Percentiles rank a stretch among this genome's conserved stretches.
Conservation (phyloP, 2,888 invertebrate genomes). For the Eupithecia tripunctaria region DNA sequence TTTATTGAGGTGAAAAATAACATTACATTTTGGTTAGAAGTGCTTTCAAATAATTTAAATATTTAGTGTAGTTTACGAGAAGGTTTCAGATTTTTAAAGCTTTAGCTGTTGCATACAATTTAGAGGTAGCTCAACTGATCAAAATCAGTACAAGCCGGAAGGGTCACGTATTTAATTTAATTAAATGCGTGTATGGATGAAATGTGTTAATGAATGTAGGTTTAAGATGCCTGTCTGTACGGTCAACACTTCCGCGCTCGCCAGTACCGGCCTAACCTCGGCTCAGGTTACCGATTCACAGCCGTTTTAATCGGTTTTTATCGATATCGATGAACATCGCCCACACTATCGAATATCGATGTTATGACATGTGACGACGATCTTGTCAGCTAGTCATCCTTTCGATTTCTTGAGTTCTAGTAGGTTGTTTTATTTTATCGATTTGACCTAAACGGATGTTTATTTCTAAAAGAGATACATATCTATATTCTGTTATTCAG, state of each 20-base stretch:
- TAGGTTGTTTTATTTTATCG: slow-evolving; percentile 1
- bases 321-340: slow-evolving; percentile 10
- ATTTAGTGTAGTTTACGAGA: background rate
- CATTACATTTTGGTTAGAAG: no score
- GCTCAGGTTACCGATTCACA: slow-evolving; percentile 4
- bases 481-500: background rate
- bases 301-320: slow-evolving; percentile 11
- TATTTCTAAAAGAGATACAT: slow-evolving; percentile 4
- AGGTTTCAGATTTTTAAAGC: no score
- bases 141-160: background rate
- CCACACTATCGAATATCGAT: slow-evolving; percentile 5
- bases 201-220: background rate
- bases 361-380: slow-evolving; percentile 10
- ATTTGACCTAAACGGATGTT: background rate
- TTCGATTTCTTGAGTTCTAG: slow-evolving; percentile 11
- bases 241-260: slow-evolving; percentile 17
- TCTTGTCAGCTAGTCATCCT: slow-evolving; percentile 13
- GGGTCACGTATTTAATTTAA: background rate
- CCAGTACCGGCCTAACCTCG: slow-evolving; percentile 52
- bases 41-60: no score
- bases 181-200: background rate
- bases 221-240: background rate
- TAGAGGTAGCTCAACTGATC: no score
- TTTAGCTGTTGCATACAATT: no score
- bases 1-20: no score